Evolutionary conservation across 2,888 invertebrate species (phyloP).

Genomic region (Theodoxus fluviatilis): DNA sequence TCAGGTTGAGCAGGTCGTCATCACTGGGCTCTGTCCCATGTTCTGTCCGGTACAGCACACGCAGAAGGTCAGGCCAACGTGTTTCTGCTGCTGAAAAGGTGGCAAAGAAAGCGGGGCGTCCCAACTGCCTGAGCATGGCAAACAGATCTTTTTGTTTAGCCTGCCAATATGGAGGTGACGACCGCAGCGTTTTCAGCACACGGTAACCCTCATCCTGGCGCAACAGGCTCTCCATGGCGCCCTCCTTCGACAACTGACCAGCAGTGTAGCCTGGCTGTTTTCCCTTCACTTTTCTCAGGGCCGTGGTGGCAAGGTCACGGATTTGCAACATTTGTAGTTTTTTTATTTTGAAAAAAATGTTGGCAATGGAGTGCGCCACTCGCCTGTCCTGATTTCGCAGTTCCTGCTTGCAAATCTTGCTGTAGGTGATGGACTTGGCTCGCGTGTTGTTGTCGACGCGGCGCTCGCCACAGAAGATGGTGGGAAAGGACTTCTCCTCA

Average conservation of each 20-base stretch:
- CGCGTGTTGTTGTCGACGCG: neutral
- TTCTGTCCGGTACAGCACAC: neutral
- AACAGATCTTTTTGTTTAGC: conserved; percentile 29
- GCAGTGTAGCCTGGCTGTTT: neutral
- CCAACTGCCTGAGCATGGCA: conserved; percentile 39
- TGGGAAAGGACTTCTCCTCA: too few relatives aligned
- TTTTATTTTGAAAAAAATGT: conserved; percentile 15
- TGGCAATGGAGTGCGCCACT: neutral
- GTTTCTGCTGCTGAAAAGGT: conserved; percentile 34
- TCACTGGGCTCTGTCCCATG: neutral
- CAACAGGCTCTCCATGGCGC: neutral
- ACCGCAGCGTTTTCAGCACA: conserved; percentile 27
- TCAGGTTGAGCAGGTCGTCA: neutral
- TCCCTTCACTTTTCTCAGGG: neutral
- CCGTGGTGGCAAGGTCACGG: neutral
- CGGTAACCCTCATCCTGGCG: conserved; percentile 27
- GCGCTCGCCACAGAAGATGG: neutral
- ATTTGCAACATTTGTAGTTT: conserved; percentile 18
- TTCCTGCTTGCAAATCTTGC: conserved; percentile 8
- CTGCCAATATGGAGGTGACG: conserved; percentile 16
- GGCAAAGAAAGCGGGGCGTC: conserved; percentile 34
- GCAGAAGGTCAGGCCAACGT: conserved; percentile 25
- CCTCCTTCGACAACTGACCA: neutral
- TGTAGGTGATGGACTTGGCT: neutral
- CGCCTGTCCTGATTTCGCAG: conserved; percentile 6